Evolutionary conservation across 2,113 vertebrate species (phyloP).

Genomic region (Ciconia maguari): DNA sequence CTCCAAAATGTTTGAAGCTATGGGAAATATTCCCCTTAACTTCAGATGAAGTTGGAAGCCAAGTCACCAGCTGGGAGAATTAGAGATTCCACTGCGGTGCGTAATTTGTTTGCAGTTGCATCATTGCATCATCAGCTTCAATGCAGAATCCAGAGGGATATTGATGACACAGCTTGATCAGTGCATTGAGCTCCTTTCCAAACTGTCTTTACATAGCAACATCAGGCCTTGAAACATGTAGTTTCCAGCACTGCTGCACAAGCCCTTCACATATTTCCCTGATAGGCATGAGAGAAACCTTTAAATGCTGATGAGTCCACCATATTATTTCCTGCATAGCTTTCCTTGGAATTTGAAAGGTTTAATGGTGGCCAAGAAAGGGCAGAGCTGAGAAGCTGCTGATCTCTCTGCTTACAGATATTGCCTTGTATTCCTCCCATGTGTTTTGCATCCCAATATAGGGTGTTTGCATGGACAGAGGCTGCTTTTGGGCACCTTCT

Average conservation of each 20-base stretch:
- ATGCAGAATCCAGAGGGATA: background rate
- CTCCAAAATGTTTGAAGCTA: background rate
- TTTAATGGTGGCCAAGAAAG: background rate
- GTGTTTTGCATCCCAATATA: background rate
- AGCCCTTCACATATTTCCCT: background rate
- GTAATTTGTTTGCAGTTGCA: constrained; percentile 18
- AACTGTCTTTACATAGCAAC: background rate
- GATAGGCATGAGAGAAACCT: background rate
- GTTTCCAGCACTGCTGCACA: background rate
- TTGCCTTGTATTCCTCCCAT: background rate
- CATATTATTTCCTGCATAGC: background rate
- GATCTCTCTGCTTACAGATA: background rate
- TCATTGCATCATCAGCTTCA: background rate
- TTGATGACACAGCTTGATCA: background rate
- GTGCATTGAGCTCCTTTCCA: background rate
- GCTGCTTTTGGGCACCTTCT: background rate
- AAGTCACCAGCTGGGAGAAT: constrained; percentile 25
- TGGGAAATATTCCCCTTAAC: background rate
- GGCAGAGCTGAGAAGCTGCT: background rate
- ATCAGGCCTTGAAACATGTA: background rate
- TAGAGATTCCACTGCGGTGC: background rate
- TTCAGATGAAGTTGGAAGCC: background rate
- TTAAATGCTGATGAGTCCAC: background rate
- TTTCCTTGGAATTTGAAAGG: background rate
- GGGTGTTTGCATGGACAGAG: background rate